phyloP scores from a whole-genome alignment of 2,797 vertebrate genomes.

The Dipus sagitta region DNA sequence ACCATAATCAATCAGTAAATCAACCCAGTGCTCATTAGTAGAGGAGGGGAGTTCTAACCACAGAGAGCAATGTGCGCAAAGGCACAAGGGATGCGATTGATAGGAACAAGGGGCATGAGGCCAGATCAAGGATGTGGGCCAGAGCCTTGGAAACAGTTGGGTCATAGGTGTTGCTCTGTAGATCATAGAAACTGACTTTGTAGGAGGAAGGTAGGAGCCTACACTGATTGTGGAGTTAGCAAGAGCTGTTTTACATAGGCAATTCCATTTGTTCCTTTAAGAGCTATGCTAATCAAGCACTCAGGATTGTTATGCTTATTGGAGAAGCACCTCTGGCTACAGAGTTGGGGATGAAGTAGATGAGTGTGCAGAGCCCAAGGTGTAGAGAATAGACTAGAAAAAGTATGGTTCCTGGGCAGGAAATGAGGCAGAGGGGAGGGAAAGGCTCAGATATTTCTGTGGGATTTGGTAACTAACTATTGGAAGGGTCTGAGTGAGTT shows the following conservation, averaged over 20 bases:
- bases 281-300: not conserved
- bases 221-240: conserved; percentile 24
- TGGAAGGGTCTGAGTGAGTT: not conserved
- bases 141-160: not conserved
- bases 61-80: not conserved
- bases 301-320: not conserved
- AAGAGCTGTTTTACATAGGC: conserved; percentile 22
- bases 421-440: not conserved
- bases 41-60: not conserved
- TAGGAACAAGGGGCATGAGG: not conserved
- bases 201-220: not conserved
- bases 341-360: not conserved
- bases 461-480: not conserved
- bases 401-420: not conserved
- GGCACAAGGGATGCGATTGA: not conserved
- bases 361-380: not conserved
- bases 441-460: not conserved
- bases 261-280: conserved; percentile 9
- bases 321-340: not conserved
- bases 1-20: too few species aligned
- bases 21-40: too few species aligned
- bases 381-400: not conserved
- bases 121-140: not conserved
- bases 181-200: not conserved
- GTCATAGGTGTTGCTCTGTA: not conserved